Percentiles rank a stretch among this genome's conserved stretches.
These are phyloP conservation scores for Genyomyrus donnyi DNA, from an alignment of 2,113 vertebrate genomes.

Conservation along the genomic window DNA sequence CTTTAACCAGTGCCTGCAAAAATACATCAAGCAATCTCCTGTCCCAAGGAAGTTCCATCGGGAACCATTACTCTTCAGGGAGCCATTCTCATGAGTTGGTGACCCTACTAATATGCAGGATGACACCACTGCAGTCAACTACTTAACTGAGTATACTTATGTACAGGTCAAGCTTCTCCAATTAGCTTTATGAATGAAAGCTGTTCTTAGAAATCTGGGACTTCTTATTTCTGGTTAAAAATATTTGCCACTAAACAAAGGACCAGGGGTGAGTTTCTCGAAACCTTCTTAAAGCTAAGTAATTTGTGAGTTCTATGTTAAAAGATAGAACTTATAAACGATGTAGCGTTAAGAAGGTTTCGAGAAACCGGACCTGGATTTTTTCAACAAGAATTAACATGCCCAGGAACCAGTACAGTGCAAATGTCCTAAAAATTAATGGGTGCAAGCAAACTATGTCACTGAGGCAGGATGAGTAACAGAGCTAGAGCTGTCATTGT, in stretches of 20 bases:
- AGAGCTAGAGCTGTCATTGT: not conserved
- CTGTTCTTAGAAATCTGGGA: not conserved
- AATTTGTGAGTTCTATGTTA: no score
- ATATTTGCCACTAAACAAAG: not conserved
- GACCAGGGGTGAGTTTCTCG: no score
- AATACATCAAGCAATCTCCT: not conserved
- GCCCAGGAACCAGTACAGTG: not conserved
- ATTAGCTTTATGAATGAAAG: not conserved
- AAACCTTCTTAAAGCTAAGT: no score
- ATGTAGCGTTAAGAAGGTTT: no score
- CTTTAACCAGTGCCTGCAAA: not conserved
- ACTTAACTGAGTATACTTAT: not conserved
- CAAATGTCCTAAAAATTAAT: not conserved
- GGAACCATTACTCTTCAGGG: not conserved
- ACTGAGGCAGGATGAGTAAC: not conserved
- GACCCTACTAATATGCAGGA: not conserved
- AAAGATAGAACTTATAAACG: no score
- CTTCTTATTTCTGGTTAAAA: not conserved
- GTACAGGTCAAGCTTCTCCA: not conserved
- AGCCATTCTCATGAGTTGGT: not conserved
- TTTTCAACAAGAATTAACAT: not conserved
- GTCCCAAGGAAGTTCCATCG: not conserved
- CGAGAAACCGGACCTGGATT: not conserved
- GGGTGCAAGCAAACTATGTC: not conserved
- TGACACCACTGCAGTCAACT: not conserved